These are phyloP conservation scores for Plumapathes pennacea DNA, from an alignment of 92 coral and sea anemone genomes.

Conservation along the genomic window DNA sequence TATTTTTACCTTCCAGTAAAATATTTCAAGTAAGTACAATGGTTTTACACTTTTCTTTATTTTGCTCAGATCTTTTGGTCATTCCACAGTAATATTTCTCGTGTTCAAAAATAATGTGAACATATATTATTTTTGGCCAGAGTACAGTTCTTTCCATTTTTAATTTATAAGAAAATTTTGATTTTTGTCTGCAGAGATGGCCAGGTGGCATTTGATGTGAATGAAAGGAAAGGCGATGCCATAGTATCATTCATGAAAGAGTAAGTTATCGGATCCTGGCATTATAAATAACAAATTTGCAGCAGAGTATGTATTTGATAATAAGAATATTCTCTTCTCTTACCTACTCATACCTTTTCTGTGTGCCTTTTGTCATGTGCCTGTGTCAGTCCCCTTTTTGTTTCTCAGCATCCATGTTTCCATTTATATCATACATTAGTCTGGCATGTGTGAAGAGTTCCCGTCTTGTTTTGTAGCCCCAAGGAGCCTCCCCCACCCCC, in stretches of 20 bases:
- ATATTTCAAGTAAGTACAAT: conserved; percentile 91
- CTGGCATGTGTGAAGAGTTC: too few species aligned
- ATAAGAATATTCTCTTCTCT: too few species aligned
- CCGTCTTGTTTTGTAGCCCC: conserved; percentile 54
- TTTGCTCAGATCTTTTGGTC: neutral
- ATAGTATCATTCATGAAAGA: conserved; percentile 97
- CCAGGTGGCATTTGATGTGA: conserved; percentile 86
- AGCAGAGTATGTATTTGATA: neutral
- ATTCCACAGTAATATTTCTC: neutral
- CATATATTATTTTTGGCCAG: neutral
- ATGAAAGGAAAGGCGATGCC: conserved; percentile 86
- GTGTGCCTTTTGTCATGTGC: too few species aligned
- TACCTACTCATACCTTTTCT: too few species aligned
- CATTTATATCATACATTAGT: too few species aligned
- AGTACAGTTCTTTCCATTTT: neutral
- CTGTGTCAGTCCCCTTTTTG: too few species aligned
- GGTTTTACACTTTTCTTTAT: neutral
- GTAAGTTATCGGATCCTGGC: conserved; percentile 44
- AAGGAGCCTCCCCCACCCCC: conserved; percentile 99
- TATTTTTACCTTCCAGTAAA: conserved; percentile 63
- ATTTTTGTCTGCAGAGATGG: conserved; percentile 73
- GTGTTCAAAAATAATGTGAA: neutral
- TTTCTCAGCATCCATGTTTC: too few species aligned
- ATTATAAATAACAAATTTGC: neutral
- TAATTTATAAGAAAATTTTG: neutral